A percentile compares a stretch with the other conserved stretches of the same genome.
Evolutionary conservation across 2,888 invertebrate species (phyloP).

Genomic region (Sarcophaga rosellei): DNA sequence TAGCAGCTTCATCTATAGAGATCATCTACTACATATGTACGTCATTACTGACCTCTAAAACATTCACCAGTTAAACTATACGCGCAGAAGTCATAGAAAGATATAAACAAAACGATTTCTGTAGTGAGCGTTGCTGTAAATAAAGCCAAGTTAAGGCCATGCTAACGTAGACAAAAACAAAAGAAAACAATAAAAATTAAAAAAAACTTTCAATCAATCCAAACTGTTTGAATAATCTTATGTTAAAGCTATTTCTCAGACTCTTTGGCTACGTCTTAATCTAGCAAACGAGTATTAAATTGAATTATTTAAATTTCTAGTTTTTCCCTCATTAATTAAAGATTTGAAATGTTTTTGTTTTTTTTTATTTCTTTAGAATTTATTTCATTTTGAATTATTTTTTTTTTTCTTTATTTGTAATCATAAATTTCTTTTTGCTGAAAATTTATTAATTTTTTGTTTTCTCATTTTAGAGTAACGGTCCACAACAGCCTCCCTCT

Average conservation of each 20-base stretch:
- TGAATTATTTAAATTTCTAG: neutral
- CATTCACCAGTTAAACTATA: slow-evolving; percentile 30
- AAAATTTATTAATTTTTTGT: neutral
- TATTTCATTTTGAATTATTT: neutral
- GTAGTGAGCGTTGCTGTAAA: too few relatives aligned
- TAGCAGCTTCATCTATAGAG: neutral
- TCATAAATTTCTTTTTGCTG: neutral
- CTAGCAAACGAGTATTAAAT: neutral
- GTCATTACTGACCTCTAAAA: slow-evolving; percentile 61
- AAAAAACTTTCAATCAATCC: too few relatives aligned
- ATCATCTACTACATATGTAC: slow-evolving; percentile 7
- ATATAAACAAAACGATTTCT: neutral
- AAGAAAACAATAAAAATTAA: too few relatives aligned
- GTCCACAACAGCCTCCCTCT: slow-evolving; percentile 70
- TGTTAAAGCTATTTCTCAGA: neutral
- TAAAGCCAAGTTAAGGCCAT: slow-evolving; percentile 4
- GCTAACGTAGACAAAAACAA: too few relatives aligned
- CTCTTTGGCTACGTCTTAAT: neutral
- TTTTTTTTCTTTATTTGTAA: too few relatives aligned
- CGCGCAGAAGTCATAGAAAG: neutral
- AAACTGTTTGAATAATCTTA: too few relatives aligned
- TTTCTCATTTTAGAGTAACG: slow-evolving; percentile 73
- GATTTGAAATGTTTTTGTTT: neutral
- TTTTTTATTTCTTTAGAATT: neutral
- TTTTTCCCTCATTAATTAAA: neutral